phyloP scores from a whole-genome alignment of 2,888 invertebrate species.

The Holacanthella duospinosa region DNA sequence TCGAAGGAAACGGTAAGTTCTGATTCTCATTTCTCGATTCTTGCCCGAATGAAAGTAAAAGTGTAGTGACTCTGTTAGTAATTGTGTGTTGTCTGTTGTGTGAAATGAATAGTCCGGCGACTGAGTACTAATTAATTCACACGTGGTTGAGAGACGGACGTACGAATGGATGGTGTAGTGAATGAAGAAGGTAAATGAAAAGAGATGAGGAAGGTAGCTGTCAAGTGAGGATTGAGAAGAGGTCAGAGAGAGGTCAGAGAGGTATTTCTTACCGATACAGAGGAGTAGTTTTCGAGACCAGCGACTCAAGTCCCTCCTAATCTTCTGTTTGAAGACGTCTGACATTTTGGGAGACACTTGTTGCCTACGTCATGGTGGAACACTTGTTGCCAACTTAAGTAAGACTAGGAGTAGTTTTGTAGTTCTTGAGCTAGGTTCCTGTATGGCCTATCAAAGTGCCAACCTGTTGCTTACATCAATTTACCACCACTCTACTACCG shows the following conservation, averaged over 20 bases:
- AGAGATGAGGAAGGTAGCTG: not conserved
- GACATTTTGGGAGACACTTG: constrained; percentile 26
- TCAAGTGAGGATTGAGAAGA: not conserved
- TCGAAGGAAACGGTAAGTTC: too few species aligned
- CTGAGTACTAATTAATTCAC: not conserved
- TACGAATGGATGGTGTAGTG: not conserved
- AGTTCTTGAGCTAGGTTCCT: not conserved
- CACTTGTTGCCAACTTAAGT: constrained; percentile 20
- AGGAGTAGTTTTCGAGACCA: constrained; percentile 35
- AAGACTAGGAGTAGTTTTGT: not conserved
- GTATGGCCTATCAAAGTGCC: constrained; percentile 1
- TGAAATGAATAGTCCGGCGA: not conserved
- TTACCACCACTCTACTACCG: constrained; percentile 13
- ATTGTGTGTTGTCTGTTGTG: too few species aligned
- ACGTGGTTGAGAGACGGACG: not conserved
- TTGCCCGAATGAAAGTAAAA: too few species aligned
- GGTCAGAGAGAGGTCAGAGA: not conserved
- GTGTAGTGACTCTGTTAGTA: too few species aligned
- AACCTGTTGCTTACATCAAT: constrained; percentile 25
- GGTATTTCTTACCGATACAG: constrained; percentile 27
- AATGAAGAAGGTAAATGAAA: not conserved
- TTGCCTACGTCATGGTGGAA: constrained; percentile 24
- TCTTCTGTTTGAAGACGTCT: constrained; percentile 29
- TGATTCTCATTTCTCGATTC: too few species aligned
- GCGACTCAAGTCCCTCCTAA: constrained; percentile 34